Conservation (phyloP, 2,113 vertebrate species). For the Callithrix jacchus region DNA sequence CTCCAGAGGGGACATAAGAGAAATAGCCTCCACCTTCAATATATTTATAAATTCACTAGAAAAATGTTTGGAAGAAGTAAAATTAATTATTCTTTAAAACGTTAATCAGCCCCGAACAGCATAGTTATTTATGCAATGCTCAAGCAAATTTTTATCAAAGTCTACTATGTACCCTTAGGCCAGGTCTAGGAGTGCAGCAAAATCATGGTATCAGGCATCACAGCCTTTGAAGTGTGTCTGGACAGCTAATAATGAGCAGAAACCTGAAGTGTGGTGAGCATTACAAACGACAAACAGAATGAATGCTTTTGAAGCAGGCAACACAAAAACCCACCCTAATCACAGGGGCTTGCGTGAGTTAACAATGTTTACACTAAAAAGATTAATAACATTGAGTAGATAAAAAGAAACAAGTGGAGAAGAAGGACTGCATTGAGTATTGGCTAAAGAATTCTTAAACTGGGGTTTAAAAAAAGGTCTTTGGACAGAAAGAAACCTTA, state of each 20-base stretch:
- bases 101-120: not conserved
- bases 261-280: not conserved
- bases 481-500: not conserved
- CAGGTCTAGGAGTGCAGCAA: not conserved
- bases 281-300: not conserved
- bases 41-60: not conserved
- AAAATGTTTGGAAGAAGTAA: slow-evolving; percentile 26
- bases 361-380: not conserved
- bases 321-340: not conserved
- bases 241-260: not conserved
- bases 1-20: not conserved
- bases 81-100: slow-evolving; percentile 29
- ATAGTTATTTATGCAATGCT: not conserved
- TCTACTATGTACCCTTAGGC: not conserved
- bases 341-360: not conserved
- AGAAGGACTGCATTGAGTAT: not conserved
- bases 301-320: not conserved
- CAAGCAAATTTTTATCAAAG: not conserved
- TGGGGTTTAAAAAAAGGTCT: not conserved
- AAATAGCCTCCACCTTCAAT: not conserved
- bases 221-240: not conserved
- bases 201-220: no score
- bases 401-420: not conserved
- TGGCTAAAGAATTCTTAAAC: not conserved
- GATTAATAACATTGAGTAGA: not conserved